A percentile compares a stretch with the other conserved stretches of the same genome.
These are phyloP conservation scores for Neodiprion virginianus DNA, from an alignment of 1,140 invertebrate genomes.

Conservation along the genomic window DNA sequence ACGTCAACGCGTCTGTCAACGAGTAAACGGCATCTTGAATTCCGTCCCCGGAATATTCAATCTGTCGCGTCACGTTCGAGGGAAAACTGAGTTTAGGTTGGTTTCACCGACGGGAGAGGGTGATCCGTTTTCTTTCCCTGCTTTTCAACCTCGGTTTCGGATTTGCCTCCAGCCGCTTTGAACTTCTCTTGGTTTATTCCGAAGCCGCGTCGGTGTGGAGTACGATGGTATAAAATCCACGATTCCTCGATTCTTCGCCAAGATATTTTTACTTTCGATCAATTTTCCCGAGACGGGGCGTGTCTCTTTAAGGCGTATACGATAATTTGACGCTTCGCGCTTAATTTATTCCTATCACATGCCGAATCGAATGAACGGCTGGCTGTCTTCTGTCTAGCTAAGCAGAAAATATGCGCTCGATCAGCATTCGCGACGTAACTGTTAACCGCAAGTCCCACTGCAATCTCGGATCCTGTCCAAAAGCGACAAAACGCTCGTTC, in stretches of 20 bases:
- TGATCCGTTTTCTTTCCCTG: background rate
- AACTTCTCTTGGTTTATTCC: too few species aligned
- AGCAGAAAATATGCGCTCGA: constrained; percentile 3
- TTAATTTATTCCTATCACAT: background rate
- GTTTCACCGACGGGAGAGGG: background rate
- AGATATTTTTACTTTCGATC: background rate
- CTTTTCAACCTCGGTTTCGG: background rate
- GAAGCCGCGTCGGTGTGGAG: too few species aligned
- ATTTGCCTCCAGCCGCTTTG: background rate
- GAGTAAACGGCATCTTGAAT: constrained; percentile 1
- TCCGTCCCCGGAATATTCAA: background rate
- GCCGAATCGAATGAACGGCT: background rate
- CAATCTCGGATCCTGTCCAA: background rate
- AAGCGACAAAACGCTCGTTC: background rate
- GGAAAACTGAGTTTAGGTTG: background rate
- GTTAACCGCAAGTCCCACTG: background rate
- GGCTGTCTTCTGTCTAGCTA: background rate
- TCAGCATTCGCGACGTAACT: background rate
- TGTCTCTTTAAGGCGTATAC: too few species aligned
- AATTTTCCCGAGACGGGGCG: background rate
- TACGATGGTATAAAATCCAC: too few species aligned
- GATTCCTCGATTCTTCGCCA: too few species aligned
- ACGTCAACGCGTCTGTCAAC: background rate
- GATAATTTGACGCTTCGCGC: background rate
- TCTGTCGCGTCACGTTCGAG: background rate